A percentile compares a stretch with the other conserved stretches of the same genome.
These are phyloP conservation scores for Cryptoblepharus egeriae DNA, from an alignment of 2,797 vertebrate genomes.

Conservation along the genomic window DNA sequence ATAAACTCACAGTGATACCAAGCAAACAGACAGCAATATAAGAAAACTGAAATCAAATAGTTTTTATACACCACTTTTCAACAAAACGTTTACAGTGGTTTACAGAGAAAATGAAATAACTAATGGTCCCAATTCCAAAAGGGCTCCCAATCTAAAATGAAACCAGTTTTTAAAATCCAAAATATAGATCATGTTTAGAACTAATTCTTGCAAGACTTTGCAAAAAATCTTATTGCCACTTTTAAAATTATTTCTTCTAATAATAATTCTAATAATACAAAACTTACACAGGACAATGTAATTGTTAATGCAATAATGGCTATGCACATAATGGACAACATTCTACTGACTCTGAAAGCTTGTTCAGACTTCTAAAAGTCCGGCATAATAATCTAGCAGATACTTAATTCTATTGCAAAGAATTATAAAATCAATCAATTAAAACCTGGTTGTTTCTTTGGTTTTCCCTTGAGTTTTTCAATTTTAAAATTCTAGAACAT, in stretches of 20 bases:
- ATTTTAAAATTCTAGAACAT: too few relatives aligned
- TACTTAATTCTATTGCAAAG: not conserved
- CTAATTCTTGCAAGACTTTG: not conserved
- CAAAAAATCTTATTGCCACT: not conserved
- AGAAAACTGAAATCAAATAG: conserved; percentile 24
- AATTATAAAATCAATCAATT: not conserved
- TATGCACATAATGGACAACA: not conserved
- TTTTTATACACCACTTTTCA: too few relatives aligned
- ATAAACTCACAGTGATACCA: not conserved
- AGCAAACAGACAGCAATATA: fast-evolving
- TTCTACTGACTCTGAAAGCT: not conserved
- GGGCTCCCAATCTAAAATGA: too few relatives aligned
- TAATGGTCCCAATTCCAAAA: too few relatives aligned
- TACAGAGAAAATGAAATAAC: too few relatives aligned
- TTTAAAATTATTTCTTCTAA: conserved; percentile 15
- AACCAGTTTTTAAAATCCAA: conserved; percentile 12
- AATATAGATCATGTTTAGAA: not conserved
- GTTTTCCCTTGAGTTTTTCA: too few relatives aligned
- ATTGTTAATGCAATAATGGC: not conserved
- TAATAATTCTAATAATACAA: not conserved
- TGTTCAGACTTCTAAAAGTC: not conserved
- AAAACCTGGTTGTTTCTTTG: too few relatives aligned
- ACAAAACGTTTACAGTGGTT: too few relatives aligned
- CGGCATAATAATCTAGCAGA: not conserved
- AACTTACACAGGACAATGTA: not conserved